Evolutionary conservation across 2,888 invertebrate genomes (phyloP).

Genomic region (Pterostichus madidus): DNA sequence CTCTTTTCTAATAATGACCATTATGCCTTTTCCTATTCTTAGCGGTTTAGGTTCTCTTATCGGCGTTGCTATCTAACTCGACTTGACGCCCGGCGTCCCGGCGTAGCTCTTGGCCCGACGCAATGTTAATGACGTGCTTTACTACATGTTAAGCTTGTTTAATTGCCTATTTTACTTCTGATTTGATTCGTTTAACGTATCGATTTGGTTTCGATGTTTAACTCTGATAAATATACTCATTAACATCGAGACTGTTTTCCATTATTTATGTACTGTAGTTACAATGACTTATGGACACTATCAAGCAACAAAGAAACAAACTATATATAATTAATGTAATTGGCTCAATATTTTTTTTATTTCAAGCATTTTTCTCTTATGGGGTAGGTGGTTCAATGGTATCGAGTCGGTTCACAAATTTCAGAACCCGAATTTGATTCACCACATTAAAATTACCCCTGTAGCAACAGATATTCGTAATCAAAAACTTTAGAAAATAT

Average conservation of each 20-base stretch:
- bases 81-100: neutral
- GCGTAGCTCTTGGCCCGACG: neutral
- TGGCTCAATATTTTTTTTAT: no score
- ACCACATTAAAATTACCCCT: no score
- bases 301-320: neutral
- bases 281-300: neutral
- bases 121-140: slow-evolving; percentile 52
- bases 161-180: slow-evolving; percentile 56
- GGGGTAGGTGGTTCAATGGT: no score
- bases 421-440: no score
- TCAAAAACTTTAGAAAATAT: no score
- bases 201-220: slow-evolving; percentile 46
- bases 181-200: slow-evolving; percentile 60
- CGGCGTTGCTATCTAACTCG: neutral
- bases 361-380: no score
- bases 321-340: neutral
- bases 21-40: no score
- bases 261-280: slow-evolving; percentile 39
- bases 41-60: no score
- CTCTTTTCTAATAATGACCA: no score
- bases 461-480: no score
- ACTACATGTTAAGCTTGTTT: slow-evolving; percentile 53
- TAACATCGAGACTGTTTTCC: slow-evolving; percentile 18
- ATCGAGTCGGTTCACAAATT: no score
- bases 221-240: slow-evolving; percentile 54